These are phyloP conservation scores for Calliopum simillimum DNA, from an alignment of 2,888 invertebrate genomes.

Conservation along the genomic window DNA sequence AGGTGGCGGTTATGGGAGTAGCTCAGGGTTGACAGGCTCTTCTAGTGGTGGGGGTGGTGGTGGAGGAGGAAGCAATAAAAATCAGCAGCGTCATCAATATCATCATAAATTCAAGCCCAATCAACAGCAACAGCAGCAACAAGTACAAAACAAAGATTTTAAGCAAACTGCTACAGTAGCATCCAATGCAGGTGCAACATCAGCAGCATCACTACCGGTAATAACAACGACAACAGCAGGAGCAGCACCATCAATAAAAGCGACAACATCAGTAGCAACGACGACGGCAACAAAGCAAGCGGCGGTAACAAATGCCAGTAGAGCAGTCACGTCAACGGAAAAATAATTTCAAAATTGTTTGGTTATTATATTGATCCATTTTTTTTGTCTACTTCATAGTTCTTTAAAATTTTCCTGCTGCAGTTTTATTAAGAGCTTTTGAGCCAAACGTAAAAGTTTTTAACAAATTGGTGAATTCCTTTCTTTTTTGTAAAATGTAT, in stretches of 20 bases:
- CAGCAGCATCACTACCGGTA: slow-evolving; percentile 27
- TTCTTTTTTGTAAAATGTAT: slow-evolving; percentile 8
- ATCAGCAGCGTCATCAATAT: slow-evolving; percentile 46
- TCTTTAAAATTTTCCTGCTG: slow-evolving; percentile 18
- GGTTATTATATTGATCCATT: slow-evolving; percentile 37
- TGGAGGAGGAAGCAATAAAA: slow-evolving; percentile 50
- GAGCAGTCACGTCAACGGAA: slow-evolving; percentile 47
- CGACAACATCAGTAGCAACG: slow-evolving; percentile 40
- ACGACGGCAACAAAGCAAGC: slow-evolving; percentile 28
- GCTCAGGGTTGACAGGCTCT: slow-evolving; percentile 58
- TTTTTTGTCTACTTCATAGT: slow-evolving; percentile 45
- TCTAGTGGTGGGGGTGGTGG: slow-evolving; percentile 47
- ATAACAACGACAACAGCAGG: slow-evolving; percentile 31
- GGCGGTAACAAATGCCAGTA: slow-evolving; percentile 18
- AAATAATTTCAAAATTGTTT: slow-evolving; percentile 47
- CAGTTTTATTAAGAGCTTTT: neutral
- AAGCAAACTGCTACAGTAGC: slow-evolving; percentile 28
- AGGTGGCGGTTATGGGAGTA: slow-evolving; percentile 52
- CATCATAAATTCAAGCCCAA: slow-evolving; percentile 43
- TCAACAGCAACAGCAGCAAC: slow-evolving; percentile 43
- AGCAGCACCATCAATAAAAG: slow-evolving; percentile 40
- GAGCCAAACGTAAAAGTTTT: slow-evolving; percentile 5
- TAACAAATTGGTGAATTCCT: neutral
- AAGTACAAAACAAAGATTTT: slow-evolving; percentile 45
- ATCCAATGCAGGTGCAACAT: slow-evolving; percentile 24